A percentile compares a stretch with the other conserved stretches of the same genome.
Evolutionary conservation across 2,888 invertebrate genomes (phyloP).

Genomic region (Diarsia brunnea): DNA sequence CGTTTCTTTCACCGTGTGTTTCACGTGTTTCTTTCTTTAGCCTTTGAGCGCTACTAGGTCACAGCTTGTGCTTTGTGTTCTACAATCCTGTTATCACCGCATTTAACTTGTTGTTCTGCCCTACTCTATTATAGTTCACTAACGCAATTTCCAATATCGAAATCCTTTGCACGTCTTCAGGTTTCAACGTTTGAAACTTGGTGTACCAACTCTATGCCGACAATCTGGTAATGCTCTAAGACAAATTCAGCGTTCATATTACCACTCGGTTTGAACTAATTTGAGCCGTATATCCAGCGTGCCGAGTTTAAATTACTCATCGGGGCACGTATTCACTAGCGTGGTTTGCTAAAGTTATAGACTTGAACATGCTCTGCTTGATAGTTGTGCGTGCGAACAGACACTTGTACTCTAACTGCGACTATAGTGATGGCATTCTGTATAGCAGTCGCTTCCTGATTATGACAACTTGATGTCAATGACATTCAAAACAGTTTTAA

Average conservation of each 20-base stretch:
- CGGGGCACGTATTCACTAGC: constrained; percentile 16
- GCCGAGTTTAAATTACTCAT: constrained; percentile 23
- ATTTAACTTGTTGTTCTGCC: background rate
- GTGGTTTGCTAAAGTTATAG: constrained; percentile 31
- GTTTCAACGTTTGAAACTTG: background rate
- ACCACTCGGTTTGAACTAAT: constrained; percentile 28
- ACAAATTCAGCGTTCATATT: background rate
- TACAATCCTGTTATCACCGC: background rate
- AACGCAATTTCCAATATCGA: background rate
- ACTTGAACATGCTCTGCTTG: background rate
- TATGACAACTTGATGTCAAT: background rate
- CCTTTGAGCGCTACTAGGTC: background rate
- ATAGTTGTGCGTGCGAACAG: constrained; percentile 12
- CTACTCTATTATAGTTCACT: background rate
- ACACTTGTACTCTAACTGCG: background rate
- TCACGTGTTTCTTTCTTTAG: too few species aligned
- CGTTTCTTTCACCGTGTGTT: too few species aligned
- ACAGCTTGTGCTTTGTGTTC: background rate
- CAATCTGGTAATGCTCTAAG: background rate
- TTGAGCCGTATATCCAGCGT: background rate
- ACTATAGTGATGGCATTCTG: constrained; percentile 1
- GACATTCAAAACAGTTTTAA: background rate
- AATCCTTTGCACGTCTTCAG: background rate
- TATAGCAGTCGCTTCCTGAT: background rate
- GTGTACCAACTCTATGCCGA: background rate